These are phyloP conservation scores for Platalea minor DNA, from an alignment of 2,797 vertebrate species.

Conservation along the genomic window DNA sequence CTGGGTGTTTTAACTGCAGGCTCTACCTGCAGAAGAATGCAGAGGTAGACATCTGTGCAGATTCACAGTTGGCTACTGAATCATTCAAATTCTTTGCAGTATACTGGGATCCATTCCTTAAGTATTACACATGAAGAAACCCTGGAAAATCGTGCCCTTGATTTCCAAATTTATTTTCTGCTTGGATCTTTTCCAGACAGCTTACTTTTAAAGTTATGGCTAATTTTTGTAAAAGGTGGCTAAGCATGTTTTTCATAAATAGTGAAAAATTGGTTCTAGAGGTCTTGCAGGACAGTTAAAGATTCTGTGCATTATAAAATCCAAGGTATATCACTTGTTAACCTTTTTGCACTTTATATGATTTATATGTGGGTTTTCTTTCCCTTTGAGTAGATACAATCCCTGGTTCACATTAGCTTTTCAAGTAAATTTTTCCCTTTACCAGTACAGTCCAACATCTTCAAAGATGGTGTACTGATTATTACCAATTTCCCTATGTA, in stretches of 20 bases:
- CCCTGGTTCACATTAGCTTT: neutral
- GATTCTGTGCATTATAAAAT: neutral
- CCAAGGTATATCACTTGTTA: neutral
- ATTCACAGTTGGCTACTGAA: neutral
- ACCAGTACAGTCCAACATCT: neutral
- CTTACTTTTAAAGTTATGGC: neutral
- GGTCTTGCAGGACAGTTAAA: neutral
- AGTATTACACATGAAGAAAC: neutral
- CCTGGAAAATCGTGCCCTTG: neutral
- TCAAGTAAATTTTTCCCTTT: neutral
- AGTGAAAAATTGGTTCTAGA: neutral
- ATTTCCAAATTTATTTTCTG: neutral
- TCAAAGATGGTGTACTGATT: neutral
- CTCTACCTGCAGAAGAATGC: neutral
- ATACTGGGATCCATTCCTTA: neutral
- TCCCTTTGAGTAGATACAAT: neutral
- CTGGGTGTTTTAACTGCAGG: neutral
- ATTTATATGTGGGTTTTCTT: neutral
- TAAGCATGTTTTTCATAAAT: rapidly evolving
- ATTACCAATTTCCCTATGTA: neutral
- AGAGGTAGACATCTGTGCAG: neutral
- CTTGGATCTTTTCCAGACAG: neutral
- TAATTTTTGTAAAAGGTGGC: neutral
- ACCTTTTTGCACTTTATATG: neutral
- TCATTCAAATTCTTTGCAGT: neutral